Evolutionary conservation across 2,113 vertebrate genomes (phyloP), one percentile per base, ranked within the genome.

Genomic region (Cairina moschata): DNA sequence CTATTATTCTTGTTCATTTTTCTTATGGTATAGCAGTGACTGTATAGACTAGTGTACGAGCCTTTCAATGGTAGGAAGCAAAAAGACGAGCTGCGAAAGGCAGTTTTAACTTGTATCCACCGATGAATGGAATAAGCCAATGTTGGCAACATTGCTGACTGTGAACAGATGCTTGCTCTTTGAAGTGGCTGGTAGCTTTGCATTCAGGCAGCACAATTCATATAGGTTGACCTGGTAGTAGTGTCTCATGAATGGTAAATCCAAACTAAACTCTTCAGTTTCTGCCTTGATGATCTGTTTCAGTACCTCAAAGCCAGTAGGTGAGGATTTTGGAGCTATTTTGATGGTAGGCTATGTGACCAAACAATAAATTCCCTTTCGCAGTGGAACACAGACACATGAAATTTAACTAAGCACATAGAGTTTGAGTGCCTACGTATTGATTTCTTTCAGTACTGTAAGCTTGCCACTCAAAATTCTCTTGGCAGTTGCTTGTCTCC

Each of bases 351-450:
- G 8, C 58, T 8, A 3, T 40, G 26, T 23, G 31, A n/a, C 36
- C 20, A 60, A 59, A 38, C 36, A 46, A 40, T 48, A 21, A 69
- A 28, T 16, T 29, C 11, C 36, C 1, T 1, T 38, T 52, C 29
- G 11, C 13, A 32, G 5, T 8, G 11, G 8, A 58, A 1, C 50
- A 20, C 38, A 25, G 16, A 2, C 50, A 4, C 62, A 11, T 0
- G 2, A 40, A 67, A 21, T 60, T 29, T 11, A 15, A 8, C 31
- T 69, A 42, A 25, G 32, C 2, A 1, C 3, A 1, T 46, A 25
- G 13, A 1, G 0, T 23, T 75, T 32, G 28, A 56, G 15, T 76
- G 48, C 21, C 20, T 22, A 1, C 40, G 31, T 54, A 26, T 44
- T 50, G 23, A 20, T 80, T 77, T 77, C 23, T 85, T 89, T 60